Conservation (phyloP, 2,888 invertebrate species). For the Cremastinae sp. region DNA sequence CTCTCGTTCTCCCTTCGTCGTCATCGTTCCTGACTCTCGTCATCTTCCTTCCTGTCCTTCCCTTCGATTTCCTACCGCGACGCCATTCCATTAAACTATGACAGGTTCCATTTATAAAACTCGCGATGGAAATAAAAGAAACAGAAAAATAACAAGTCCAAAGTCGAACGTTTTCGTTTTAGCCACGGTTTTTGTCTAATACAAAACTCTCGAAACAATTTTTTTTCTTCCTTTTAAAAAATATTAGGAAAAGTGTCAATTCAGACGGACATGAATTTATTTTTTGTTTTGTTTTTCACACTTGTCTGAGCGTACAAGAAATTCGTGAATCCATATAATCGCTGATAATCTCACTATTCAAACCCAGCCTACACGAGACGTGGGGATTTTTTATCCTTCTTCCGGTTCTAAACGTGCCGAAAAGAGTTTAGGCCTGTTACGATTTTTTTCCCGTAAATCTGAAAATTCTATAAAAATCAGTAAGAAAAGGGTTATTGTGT, state of each 20-base stretch:
- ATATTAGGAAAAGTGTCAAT: conserved; percentile 17
- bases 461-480: neutral
- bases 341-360: no score
- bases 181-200: neutral
- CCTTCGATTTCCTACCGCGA: conserved; percentile 11
- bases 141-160: conserved; percentile 10
- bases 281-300: no score
- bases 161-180: conserved; percentile 2
- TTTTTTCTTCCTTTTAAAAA: no score
- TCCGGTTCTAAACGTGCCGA: conserved; percentile 37
- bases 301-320: no score
- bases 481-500: neutral
- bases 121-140: conserved; percentile 18
- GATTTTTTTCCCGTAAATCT: neutral
- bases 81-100: conserved; percentile 71
- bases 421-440: conserved; percentile 11
- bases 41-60: conserved; percentile 31
- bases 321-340: no score
- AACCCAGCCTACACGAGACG: no score
- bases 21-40: conserved; percentile 16
- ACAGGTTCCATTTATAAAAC: conserved; percentile 66
- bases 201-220: no score
- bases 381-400: conserved; percentile 30
- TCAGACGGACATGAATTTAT: no score
- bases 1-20: conserved; percentile 47